Evolutionary conservation across 2,888 invertebrate species (phyloP), one percentile per base, ranked within the genome.

Genomic region (Chloroclystis v-ata): DNA sequence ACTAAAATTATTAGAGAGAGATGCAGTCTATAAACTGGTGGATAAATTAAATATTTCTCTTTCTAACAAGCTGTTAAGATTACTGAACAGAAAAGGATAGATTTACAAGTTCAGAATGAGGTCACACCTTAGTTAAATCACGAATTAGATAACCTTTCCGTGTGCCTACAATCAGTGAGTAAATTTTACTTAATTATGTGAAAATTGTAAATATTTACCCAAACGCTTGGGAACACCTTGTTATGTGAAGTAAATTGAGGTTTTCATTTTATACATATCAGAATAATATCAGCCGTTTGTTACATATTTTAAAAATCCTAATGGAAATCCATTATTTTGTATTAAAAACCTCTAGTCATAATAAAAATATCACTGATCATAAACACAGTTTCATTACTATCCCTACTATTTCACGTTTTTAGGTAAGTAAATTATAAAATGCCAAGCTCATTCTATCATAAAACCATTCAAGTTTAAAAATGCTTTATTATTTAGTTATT

Each of bases 261-360:
- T 85, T 86, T 84, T 85, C 73, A 75, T 84, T 86, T 84, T 72
- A 84, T 81, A 85, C 86, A 86, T 86, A 86, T 86, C 86, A 86
- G 65, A 66, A 63, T 65, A 72, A 76, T 78, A 78, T 77, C 76
- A 63, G 62, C 61, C 52, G 68, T 74, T 74, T 72, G 69, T 80
- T 72, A 59, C 50, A 68, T 78, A 79, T 83, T 82, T 81, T 83
- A 79, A 78, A 69, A 75, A 60, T 56, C 26, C 60, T 29, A 68
- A 75, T 75, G 70, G 65, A 65, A 74, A 75, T 71, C 67, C 67
- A 75, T 83, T 82, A 77, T 85, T 91, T 91, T 91, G 89, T 91
- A 91, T 90, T 78, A 89, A 89, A 90, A 88, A 90, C 90, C 90
- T 91, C 91, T 91, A 91, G 91, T 91, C 91, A 91, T 89, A 91